Evolutionary conservation across 2,888 invertebrate genomes (phyloP), one percentile per base, ranked within the genome.

Genomic region (Pollenia angustigena): DNA sequence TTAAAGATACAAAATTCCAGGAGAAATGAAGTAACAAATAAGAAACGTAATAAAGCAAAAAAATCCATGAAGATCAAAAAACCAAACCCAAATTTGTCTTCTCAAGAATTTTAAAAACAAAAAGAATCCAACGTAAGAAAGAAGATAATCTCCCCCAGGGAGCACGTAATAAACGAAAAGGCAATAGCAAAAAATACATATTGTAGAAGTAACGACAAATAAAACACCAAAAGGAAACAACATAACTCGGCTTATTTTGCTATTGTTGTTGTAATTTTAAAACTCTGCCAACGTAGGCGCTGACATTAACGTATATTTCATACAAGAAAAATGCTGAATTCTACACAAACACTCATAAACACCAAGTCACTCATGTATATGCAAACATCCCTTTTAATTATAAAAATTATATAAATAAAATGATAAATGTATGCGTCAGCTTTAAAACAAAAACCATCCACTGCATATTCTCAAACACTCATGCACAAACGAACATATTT

Each of bases 301-400:
- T 9, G 16, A 18, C 60, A 10, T 4, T 9, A 12, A 23, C 23
- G 52, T 11, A 48, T 12, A 32, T 44, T 64, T 42, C 74, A 56
- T 50, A 42, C 44, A 68, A 64, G 64, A 78, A 81, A 76, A 68
- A 68, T 58, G 46, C 68, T 68, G 46, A 54, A 32, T 23, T 50
- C 66, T 64, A 64, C 52, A 76, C 32, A 48, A 48, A 71, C 54
- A 71, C 46, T 71, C n/a, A 42, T 16, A 8, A 48, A 18, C 69
- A 69, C 16, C 60, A 52, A 44, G 14, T 52, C n/a, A n/a, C 78
- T 56, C 54, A 69, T 54, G 50, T 48, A 40, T 58, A 12, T 4
- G 7, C 85, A 80, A 86, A 84, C 83, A 86, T 84, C 86, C 86
- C 86, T 84, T 85, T 54, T 71, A 64, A 71, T 60, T 50, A 69